A percentile compares a stretch with the other conserved stretches of the same genome.
Evolutionary conservation across 2,113 vertebrate genomes (phyloP).

Genomic region (Hippoglossus stenolepis): DNA sequence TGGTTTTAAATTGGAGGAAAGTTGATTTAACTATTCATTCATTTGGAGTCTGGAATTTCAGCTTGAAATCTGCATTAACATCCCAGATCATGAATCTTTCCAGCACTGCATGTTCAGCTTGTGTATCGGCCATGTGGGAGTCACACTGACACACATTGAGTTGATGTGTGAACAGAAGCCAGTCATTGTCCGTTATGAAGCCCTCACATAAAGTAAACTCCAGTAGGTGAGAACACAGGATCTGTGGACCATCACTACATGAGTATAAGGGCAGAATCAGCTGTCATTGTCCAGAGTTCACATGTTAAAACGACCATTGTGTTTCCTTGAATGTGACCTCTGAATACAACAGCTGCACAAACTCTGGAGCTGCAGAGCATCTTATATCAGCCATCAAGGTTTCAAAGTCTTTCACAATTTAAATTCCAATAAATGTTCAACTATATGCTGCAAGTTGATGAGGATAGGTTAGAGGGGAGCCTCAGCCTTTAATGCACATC

Average conservation of each 20-base stretch:
- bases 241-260: too few relatives aligned
- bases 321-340: neutral
- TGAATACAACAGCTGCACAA: neutral
- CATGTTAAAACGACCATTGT: neutral
- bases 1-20: neutral
- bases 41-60: too few relatives aligned
- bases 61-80: too few relatives aligned
- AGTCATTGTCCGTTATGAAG: too few relatives aligned
- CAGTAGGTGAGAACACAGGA: too few relatives aligned
- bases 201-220: too few relatives aligned
- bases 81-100: too few relatives aligned
- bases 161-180: too few relatives aligned
- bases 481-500: conserved; percentile 5
- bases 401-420: neutral
- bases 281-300: neutral
- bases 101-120: too few relatives aligned
- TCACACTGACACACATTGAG: too few relatives aligned
- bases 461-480: neutral
- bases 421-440: neutral
- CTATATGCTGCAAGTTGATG: neutral
- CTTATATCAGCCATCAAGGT: neutral
- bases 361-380: neutral
- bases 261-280: neutral
- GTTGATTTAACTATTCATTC: neutral
- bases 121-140: too few relatives aligned